Evolutionary conservation across 2,888 invertebrate species (phyloP).

Genomic region (Laspeyria flexula): DNA sequence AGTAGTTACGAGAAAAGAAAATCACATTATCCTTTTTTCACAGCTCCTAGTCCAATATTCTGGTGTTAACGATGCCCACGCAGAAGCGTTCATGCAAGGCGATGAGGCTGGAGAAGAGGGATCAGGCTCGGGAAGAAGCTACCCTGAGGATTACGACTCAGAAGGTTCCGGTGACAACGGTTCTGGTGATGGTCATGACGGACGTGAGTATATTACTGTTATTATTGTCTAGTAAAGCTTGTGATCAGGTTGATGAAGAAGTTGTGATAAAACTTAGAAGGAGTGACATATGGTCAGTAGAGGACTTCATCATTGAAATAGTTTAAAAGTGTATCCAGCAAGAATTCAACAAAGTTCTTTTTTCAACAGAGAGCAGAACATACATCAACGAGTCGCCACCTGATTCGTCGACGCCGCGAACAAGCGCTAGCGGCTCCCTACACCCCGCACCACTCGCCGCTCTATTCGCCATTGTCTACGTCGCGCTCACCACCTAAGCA

Average conservation of each 20-base stretch:
- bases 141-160: conserved; percentile 80
- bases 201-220: conserved; percentile 53
- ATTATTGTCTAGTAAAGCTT: background rate
- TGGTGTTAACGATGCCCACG: conserved; percentile 60
- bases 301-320: too few species aligned
- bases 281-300: too few species aligned
- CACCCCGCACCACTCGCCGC: conserved; percentile 43
- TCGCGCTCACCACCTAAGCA: conserved; percentile 53
- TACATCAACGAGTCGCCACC: conserved; percentile 55
- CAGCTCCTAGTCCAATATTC: conserved; percentile 75
- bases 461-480: conserved; percentile 44
- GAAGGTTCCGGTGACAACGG: conserved; percentile 81
- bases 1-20: background rate
- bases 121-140: conserved; percentile 86
- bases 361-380: conserved; percentile 45
- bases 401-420: conserved; percentile 63
- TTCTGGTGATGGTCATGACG: conserved; percentile 68
- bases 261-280: background rate
- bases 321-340: too few species aligned
- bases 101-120: conserved; percentile 86
- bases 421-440: conserved; percentile 48
- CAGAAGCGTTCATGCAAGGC: conserved; percentile 85
- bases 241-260: background rate
- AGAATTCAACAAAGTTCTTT: background rate
- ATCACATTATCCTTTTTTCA: conserved; percentile 10